Evolutionary conservation across 2,113 vertebrate genomes (phyloP).

Genomic region (Zosterops japonicus): DNA sequence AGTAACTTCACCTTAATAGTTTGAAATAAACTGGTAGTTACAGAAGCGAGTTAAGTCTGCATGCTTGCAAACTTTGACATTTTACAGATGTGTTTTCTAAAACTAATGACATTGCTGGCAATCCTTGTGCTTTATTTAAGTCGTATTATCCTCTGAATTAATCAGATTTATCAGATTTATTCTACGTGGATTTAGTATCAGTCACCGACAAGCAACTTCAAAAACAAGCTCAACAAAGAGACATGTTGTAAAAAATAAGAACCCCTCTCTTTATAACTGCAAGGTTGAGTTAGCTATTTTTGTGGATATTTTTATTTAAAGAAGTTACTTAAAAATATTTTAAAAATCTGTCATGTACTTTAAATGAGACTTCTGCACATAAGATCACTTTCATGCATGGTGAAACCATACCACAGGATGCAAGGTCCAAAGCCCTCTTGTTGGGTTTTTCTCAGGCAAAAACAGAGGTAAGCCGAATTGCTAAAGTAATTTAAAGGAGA

Average conservation of each 20-base stretch:
- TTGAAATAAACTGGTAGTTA: background rate
- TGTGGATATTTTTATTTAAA: background rate
- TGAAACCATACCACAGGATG: background rate
- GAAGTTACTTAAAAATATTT: background rate
- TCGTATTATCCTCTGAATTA: conserved; percentile 22
- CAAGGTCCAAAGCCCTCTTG: background rate
- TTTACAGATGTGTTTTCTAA: background rate
- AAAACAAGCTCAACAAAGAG: background rate
- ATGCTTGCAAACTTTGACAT: background rate
- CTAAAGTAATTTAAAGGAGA: background rate
- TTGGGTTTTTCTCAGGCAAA: background rate
- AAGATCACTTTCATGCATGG: background rate
- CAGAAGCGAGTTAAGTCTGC: background rate
- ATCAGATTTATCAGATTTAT: conserved; percentile 50
- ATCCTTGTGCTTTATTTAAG: conserved; percentile 26
- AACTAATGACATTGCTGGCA: conserved; percentile 1
- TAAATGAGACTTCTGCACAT: background rate
- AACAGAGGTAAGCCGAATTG: background rate
- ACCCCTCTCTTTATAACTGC: background rate
- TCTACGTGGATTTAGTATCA: background rate
- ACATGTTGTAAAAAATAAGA: background rate
- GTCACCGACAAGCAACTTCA: background rate
- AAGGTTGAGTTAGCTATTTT: background rate
- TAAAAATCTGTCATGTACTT: background rate
- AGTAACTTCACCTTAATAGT: background rate